Evolutionary conservation across 2,113 vertebrate genomes (phyloP), one percentile per base, ranked within the genome.

Genomic region (Atherinomorus stipes): DNA sequence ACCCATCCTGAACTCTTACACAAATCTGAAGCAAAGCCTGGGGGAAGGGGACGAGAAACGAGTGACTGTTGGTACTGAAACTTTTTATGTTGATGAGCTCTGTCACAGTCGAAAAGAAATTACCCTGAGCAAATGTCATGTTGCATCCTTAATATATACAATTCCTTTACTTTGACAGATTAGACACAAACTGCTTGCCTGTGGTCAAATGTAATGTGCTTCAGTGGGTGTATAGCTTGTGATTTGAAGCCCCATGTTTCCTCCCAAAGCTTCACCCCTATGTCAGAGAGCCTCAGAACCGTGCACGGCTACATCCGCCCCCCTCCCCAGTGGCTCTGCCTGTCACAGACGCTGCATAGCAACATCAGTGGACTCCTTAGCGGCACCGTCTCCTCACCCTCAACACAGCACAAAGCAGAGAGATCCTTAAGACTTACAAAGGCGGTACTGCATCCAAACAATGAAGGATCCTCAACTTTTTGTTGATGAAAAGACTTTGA

Each of bases 391-490:
- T 86, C 60, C 61, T 67, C 78, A 56, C 76, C 76, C 64, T 61
- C 69, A 62, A 47, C 67, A 74, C 81, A 88, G 87, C 87, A 91
- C 89, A 89, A 85, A 53, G 70, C 66, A 70, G 80, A 84, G 75
- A 26, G 53, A 76, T 59, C 76, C 72, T 7, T 67, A 2, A 64
- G 78, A 83, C 74, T 75, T 40, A 0, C 66, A 59, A 53, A n/a
- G 56, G 77, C 54, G 85, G 85, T 88, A 80, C 90, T 78, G 85
- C 83, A 56, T 76, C 71, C 64, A 68, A 83, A 86, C 69, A 74
- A 88, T 91, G 91, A 93, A 91, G 87, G 88, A 91, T 88, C 79
- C 81, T 88, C 85, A 75, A 83, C 80, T 49, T 81, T 76, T 76
- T 69, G 58, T 61, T 62, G 60, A 71, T 51, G 57, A 51, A 78